phyloP scores from a whole-genome alignment of 2,888 invertebrate genomes.

The Ischnura elegans region DNA sequence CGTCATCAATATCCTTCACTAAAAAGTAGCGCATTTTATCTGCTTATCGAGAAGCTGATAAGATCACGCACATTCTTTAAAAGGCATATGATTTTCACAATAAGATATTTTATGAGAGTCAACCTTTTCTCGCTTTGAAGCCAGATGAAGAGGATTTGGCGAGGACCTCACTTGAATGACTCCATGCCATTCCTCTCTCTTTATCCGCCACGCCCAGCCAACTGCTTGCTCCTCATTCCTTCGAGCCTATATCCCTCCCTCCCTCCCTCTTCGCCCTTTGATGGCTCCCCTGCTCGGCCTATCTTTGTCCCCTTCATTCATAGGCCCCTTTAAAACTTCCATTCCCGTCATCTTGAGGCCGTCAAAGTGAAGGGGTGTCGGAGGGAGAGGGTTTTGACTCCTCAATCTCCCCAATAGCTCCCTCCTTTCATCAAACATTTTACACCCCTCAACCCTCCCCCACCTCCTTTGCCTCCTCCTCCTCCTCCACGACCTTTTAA shows the following conservation, averaged over 20 bases:
- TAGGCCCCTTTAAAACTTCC: slow-evolving; percentile 8
- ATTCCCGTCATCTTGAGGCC: slow-evolving; percentile 48
- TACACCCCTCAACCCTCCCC: neutral
- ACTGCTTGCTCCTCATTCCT: neutral
- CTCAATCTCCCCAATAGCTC: neutral
- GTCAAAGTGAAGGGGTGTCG: neutral
- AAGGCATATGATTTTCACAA: no score
- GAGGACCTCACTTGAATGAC: no score
- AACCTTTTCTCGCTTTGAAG: no score
- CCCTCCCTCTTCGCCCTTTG: neutral
- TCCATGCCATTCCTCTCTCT: no score
- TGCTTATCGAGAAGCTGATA: no score
- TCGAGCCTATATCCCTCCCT: neutral
- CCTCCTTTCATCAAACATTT: slow-evolving; percentile 48
- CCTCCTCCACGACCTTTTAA: slow-evolving; percentile 28
- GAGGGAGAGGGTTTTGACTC: neutral
- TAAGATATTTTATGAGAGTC: no score
- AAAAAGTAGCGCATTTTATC: no score
- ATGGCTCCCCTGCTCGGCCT: neutral
- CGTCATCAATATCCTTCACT: no score
- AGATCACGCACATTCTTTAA: no score
- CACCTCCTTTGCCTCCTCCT: neutral
- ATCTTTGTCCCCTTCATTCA: neutral
- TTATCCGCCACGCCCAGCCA: neutral
- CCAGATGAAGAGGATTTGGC: no score